Conservation (phyloP, 2,113 vertebrate genomes). For the Rhineura floridana region DNA sequence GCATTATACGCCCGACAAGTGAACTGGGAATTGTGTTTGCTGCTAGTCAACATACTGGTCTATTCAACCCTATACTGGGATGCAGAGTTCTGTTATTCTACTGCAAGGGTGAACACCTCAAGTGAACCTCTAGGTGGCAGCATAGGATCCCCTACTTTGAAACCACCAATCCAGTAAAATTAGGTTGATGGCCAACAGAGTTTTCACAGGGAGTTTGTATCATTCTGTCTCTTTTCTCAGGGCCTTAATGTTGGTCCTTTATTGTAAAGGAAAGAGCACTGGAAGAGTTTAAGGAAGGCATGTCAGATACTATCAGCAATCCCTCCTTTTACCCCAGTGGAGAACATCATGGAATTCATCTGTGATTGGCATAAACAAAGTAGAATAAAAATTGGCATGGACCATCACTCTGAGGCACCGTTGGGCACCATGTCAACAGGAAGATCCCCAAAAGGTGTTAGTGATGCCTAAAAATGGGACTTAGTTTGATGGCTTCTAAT, state of each 20-base stretch:
- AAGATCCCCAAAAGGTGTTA: not conserved
- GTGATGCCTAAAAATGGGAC: not conserved
- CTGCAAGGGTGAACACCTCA: not conserved
- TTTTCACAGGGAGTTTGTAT: slow-evolving; percentile 1
- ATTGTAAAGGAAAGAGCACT: not conserved
- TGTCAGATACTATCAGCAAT: slow-evolving; percentile 1
- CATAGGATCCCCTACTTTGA: not conserved
- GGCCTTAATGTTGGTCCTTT: not conserved
- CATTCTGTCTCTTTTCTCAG: not conserved
- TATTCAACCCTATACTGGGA: not conserved
- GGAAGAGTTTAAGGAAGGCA: not conserved
- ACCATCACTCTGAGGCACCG: not conserved
- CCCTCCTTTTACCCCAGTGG: fast-evolving
- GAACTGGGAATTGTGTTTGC: not conserved
- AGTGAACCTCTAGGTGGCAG: slow-evolving; percentile 8
- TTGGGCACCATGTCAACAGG: not conserved
- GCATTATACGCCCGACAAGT: not conserved
- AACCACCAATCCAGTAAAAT: not conserved
- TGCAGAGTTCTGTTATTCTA: not conserved
- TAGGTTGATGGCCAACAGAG: not conserved
- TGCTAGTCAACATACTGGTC: not conserved
- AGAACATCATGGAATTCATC: not conserved
- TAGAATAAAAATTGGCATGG: not conserved
- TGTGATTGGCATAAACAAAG: not conserved
- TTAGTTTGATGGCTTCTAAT: not conserved